Evolutionary conservation across 2,797 vertebrate species (phyloP), one percentile per base, ranked within the genome.

Genomic region (Mus spretus): DNA sequence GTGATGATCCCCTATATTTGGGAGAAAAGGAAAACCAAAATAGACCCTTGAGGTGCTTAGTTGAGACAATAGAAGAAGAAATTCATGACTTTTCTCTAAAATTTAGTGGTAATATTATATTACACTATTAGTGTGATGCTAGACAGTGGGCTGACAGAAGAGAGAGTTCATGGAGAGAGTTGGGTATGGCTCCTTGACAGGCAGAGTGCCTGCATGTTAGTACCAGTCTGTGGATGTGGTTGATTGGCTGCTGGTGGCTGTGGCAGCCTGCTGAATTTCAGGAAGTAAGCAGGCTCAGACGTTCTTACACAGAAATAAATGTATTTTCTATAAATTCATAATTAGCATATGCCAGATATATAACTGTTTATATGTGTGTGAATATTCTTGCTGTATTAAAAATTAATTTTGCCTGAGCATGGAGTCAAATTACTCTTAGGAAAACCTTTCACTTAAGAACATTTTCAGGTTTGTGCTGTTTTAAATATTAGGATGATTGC

Each of bases 331-430:
- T 70, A 96, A 94, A 61, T 89, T 5, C 0, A 40, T 84, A 13
- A 24, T 91, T 80, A 83, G 47, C 34, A 26, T 63, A 91, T 91
- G 53, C 24, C 53, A 79, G 74, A 86, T 40, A 74, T 47, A 44
- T 9, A 22, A 55, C 70, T 28, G 22, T 77, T 90, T 79, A 61
- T 40, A 14, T 55, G 53, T 31, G 65, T n/a, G 28, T 67, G 5
- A 22, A 14, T 78, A 28, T 24, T 84, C 7, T 81, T 55, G 2
- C 44, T 81, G 65, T 75, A 95, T 92, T 80, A 55, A 94, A 95
- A 96, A 63, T 47, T 94, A 94, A 94, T 75, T 96, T 97, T 94
- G 84, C 63, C 47, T 74, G 65, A 89, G 1, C 2, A 65, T 80
- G 81, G 70, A 75, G 24, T 74, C 17, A 92, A 80, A 74, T 78